These are phyloP conservation scores for Polyodon spathula DNA, from an alignment of 2,113 vertebrate genomes.

Conservation along the genomic window DNA sequence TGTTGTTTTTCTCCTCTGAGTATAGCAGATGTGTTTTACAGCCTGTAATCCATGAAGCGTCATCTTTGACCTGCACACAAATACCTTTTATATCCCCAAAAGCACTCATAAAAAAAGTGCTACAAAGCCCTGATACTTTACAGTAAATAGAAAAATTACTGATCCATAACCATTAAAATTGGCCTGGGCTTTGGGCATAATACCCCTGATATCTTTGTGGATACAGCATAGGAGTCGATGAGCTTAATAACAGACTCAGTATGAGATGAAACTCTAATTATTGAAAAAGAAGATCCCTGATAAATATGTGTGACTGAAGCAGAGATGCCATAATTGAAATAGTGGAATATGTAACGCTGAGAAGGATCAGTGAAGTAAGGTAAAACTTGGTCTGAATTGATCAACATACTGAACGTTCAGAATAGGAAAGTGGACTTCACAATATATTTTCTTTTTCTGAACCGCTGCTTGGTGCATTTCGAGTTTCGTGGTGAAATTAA, in stretches of 20 bases:
- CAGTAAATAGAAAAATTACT: slow-evolving; percentile 8
- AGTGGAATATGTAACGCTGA: too few species aligned
- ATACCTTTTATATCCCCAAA: slow-evolving; percentile 2
- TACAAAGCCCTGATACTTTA: slow-evolving; percentile 7
- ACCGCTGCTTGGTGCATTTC: neutral
- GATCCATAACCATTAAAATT: slow-evolving; percentile 10
- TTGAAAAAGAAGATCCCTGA: slow-evolving; percentile 4
- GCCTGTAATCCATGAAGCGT: slow-evolving; percentile 10
- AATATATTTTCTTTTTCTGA: neutral
- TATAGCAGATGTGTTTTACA: slow-evolving; percentile 10
- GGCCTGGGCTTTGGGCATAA: slow-evolving; percentile 3
- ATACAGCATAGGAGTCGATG: neutral
- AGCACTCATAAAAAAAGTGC: slow-evolving; percentile 3
- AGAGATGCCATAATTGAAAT: neutral
- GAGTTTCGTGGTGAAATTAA: neutral
- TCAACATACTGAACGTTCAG: too few species aligned
- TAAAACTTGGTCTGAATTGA: too few species aligned
- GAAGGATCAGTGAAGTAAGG: too few species aligned
- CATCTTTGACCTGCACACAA: slow-evolving; percentile 8
- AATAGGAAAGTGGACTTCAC: neutral
- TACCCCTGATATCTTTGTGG: slow-evolving; percentile 10
- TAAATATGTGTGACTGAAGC: neutral
- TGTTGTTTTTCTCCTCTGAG: slow-evolving; percentile 15
- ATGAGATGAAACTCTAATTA: neutral
- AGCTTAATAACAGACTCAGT: neutral